Base-by-base conservation (phyloP, 2,113 vertebrate species). In the Pygoscelis adeliae region DNA sequence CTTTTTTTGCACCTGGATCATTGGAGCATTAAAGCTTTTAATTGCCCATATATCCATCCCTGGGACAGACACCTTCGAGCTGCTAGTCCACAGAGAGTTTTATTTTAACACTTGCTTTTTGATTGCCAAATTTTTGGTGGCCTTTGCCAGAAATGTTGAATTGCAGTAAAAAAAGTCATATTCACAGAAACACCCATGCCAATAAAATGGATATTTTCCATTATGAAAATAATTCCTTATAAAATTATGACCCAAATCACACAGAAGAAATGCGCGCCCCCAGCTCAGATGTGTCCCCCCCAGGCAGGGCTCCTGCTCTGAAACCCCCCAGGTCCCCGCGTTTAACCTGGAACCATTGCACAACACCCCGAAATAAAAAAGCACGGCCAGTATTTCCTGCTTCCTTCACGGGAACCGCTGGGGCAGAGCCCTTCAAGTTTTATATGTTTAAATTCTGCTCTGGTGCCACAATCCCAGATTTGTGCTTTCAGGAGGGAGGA, bases 311-410 rank as follows among this genome's bases (percentile, higher is more conserved):
- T 65, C 42, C 71, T 18, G 40, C n/a, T 13, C 49, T 20, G 9
- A 15, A 12, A 4, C 9, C 36, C 10, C 70, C 23, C 32, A 1
- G 22, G 3, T 32, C n/a, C 53, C 58, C 4, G 3, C 3, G 1
- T 38, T 29, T 21, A 26, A 16, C 36, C 49, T 14, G 29, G 14
- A 26, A 15, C 25, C 8, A 2, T 8, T 19, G 30, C 55, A 13
- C 34, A 55, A 23, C 42, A 3, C 38, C 32, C 50, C 6, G 0
- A 27, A 52, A 62, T 21, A 3, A 7, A 29, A 16, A 9, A 22
- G 13, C 18, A 13, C 3, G 0, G 47, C n/a, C 49, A 4, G 0
- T 9, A 2, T 7, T 55, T 61, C 59, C 77, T 21, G 11, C 40
- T 47, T 47, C 50, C 77, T 42, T 23, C 7, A 0, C 3, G 0